Conservation (phyloP, 1,140 invertebrate species). For the Drosophila pachea region DNA sequence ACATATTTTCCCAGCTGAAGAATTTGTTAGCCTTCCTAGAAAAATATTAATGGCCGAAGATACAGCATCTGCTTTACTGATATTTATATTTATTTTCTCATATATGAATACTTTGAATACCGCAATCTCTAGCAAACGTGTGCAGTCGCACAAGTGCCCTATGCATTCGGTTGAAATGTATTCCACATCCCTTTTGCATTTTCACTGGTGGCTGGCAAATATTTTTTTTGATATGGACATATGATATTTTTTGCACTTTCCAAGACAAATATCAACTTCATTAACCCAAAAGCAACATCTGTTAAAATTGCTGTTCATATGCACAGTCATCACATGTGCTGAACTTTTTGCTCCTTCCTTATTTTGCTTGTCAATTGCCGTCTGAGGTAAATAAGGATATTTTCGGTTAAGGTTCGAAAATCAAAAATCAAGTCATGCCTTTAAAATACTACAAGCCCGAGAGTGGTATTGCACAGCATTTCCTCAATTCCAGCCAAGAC, state of each 20-base stretch:
- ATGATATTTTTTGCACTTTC: constrained; percentile 4
- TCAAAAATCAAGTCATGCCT: constrained; percentile 55
- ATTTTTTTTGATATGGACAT: no score
- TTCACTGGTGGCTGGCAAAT: not conserved
- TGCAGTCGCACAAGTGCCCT: no score
- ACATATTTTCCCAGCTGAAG: no score
- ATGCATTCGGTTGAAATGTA: no score
- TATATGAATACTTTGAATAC: no score
- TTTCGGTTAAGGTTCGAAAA: constrained; percentile 48
- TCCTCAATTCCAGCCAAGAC: constrained; percentile 69
- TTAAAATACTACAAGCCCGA: constrained; percentile 51
- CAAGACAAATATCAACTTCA: not conserved
- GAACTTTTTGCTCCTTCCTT: constrained; percentile 22
- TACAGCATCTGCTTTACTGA: no score
- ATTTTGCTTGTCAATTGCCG: constrained; percentile 10
- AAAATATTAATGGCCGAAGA: no score
- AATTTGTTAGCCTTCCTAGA: no score
- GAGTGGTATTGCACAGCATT: constrained; percentile 52
- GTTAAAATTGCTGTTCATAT: constrained; percentile 22
- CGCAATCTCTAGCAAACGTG: no score
- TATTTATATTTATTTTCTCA: constrained; percentile 16
- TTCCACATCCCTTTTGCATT: no score
- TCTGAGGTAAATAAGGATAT: constrained; percentile 48
- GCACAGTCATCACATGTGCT: constrained; percentile 37
- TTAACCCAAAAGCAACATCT: not conserved